Base-by-base conservation (phyloP, 2,797 vertebrate genomes). In the Odontamblyopus lacepedii region DNA sequence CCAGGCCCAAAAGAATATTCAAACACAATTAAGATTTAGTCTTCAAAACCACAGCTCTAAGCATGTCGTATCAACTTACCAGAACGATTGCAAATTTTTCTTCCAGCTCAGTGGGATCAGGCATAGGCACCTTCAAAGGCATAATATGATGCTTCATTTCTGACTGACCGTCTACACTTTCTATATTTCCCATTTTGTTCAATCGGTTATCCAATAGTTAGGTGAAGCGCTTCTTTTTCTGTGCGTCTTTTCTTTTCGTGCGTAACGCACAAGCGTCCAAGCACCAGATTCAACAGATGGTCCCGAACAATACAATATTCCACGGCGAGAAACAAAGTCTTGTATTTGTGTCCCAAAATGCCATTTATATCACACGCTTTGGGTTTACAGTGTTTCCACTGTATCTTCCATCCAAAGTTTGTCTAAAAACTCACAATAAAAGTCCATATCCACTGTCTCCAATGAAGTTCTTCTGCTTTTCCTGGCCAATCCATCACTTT, bases 121-220 rank as follows among this genome's bases (percentile, higher is more conserved):
- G 97, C 96, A 99, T 99, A 76, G 97, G 97, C 79, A 97, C 96
- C 91, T 97, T 98, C 67, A 97, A 92, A 32, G 96, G 94, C 94
- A 96, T 92, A 73, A 94, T 92, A 73, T 94, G 94, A 91, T 95
- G 93, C 86, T 96, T 94, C 84, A 95, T 90, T 57, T 96, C 95
- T 16, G 94, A 89, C 72, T 95, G 93, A 57, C 95, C 96, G 76
- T 97, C 96, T 88, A 94, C 92, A 80, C 97, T 97, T 80, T 98
- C 96, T 84, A 95, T 93, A 86, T 98, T 98, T 76, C 96, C 97
- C 96, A 98, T 97, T 71, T 80, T 85, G 1, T 19, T 23, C 62
- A 53, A 65, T 48, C 26, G 50, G 13, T 64, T 29, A 29, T 79
- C 64, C 81, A 79, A 41, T 55, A 19, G 60, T 77, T 69, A 51